These are phyloP conservation scores for Ganaspis brasiliensis DNA, from an alignment of 2,888 invertebrate genomes.

Conservation along the genomic window DNA sequence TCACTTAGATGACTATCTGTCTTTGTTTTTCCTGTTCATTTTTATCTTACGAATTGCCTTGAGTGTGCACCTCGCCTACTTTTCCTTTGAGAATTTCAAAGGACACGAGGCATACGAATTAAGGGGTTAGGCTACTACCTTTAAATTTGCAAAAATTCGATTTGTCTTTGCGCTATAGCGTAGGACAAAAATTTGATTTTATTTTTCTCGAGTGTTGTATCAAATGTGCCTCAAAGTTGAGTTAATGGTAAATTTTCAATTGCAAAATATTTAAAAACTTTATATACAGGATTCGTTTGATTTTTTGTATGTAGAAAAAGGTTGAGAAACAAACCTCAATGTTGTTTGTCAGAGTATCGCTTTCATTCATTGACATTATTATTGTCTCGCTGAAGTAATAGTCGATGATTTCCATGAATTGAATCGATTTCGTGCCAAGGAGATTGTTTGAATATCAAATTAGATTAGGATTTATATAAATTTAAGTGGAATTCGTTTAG, in stretches of 20 bases:
- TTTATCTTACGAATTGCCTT: slow-evolving; percentile 37
- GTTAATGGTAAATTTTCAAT: too few species aligned
- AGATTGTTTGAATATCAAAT: background rate
- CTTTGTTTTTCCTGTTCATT: slow-evolving; percentile 8
- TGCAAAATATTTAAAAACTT: too few species aligned
- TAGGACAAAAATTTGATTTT: too few species aligned
- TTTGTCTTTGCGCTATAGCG: too few species aligned
- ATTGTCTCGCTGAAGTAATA: background rate
- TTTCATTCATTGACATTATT: background rate
- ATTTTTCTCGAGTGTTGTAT: too few species aligned
- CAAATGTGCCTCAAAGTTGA: too few species aligned
- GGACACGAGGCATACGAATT: too few species aligned
- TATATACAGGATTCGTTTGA: too few species aligned
- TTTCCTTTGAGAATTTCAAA: slow-evolving; percentile 4
- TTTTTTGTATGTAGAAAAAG: too few species aligned
- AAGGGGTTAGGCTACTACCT: too few species aligned
- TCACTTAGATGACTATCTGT: slow-evolving; percentile 36
- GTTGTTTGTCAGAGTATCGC: too few species aligned
- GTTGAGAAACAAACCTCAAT: too few species aligned
- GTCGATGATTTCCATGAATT: background rate
- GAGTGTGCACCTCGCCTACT: slow-evolving; percentile 27
- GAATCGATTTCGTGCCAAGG: background rate
- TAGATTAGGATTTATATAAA: slow-evolving; percentile 4
- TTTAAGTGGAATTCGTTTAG: background rate
- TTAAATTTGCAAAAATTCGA: background rate